These are phyloP conservation scores for Andrena bicolor DNA, from an alignment of 2,888 invertebrate genomes.

Conservation along the genomic window DNA sequence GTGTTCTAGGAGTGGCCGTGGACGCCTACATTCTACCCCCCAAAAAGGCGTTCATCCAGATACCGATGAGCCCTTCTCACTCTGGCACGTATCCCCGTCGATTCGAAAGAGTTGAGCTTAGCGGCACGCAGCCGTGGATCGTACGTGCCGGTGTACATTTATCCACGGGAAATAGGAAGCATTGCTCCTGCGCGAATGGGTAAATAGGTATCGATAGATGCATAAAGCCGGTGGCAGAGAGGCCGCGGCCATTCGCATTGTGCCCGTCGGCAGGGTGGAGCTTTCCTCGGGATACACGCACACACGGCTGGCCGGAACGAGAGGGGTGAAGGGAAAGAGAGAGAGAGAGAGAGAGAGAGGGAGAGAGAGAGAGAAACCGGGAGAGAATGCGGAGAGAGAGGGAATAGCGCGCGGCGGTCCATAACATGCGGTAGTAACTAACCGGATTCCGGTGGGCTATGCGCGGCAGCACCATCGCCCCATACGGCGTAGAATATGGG, in stretches of 20 bases:
- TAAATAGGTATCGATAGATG: slow-evolving; percentile 76
- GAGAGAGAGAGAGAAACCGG: slow-evolving; percentile 33
- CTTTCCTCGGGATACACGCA: slow-evolving; percentile 68
- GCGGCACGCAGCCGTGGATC: slow-evolving; percentile 41
- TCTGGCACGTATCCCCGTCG: slow-evolving; percentile 23
- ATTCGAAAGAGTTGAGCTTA: slow-evolving; percentile 55
- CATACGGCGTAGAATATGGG: slow-evolving; percentile 83
- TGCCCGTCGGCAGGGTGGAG: slow-evolving; percentile 77
- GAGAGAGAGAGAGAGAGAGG: slow-evolving; percentile 26
- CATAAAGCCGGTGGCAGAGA: slow-evolving; percentile 71
- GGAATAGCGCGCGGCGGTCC: slow-evolving; percentile 74
- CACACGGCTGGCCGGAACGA: slow-evolving; percentile 9
- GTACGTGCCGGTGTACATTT: slow-evolving; percentile 52
- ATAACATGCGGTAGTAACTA: slow-evolving; percentile 84
- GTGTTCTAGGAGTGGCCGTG: neutral
- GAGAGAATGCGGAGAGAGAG: slow-evolving; percentile 38
- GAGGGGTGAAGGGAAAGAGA: slow-evolving; percentile 30
- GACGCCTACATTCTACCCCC: neutral
- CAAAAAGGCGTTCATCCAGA: neutral
- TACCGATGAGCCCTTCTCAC: neutral
- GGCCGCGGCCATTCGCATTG: slow-evolving; percentile 76
- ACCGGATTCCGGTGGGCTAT: slow-evolving; percentile 83
- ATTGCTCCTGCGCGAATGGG: slow-evolving; percentile 72
- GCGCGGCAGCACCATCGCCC: slow-evolving; percentile 78
- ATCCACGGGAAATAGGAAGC: slow-evolving; percentile 69